A percentile compares a stretch with the other conserved stretches of the same genome.
Evolutionary conservation across 2,888 invertebrate species (phyloP).

Genomic region (Halocaridina rubra): DNA sequence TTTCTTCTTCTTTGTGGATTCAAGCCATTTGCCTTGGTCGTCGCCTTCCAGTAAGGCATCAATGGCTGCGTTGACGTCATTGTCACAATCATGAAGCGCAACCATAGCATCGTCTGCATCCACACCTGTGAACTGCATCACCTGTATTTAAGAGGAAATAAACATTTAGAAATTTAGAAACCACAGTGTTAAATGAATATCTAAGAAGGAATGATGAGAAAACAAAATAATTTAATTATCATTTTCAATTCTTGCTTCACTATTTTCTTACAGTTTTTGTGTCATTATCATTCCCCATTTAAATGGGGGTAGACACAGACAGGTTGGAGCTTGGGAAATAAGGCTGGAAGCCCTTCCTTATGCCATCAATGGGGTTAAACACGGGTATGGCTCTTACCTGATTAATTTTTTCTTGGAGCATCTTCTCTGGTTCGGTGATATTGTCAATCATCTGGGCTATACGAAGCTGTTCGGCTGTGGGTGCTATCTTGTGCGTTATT

Average conservation of each 20-base stretch:
- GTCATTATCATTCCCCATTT: too few species aligned
- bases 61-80: slow-evolving; percentile 86
- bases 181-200: neutral
- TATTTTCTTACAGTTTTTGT: too few species aligned
- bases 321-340: too few species aligned
- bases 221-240: too few species aligned
- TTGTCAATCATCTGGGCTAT: slow-evolving; percentile 63
- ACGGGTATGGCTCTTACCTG: too few species aligned
- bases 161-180: neutral
- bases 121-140: slow-evolving; percentile 91
- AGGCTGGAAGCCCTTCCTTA: too few species aligned
- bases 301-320: too few species aligned
- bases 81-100: slow-evolving; percentile 92
- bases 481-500: slow-evolving; percentile 57
- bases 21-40: slow-evolving; percentile 69
- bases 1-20: slow-evolving; percentile 64
- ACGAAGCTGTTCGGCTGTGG: slow-evolving; percentile 62
- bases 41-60: slow-evolving; percentile 83
- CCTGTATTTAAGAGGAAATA: slow-evolving; percentile 67
- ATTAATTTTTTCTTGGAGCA: slow-evolving; percentile 62
- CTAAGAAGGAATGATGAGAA: too few species aligned
- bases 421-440: slow-evolving; percentile 53
- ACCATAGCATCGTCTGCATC: slow-evolving; percentile 91
- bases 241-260: too few species aligned
- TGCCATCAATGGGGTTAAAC: too few species aligned